Percentiles rank a stretch among this genome's conserved stretches.
These are phyloP conservation scores for Pentamera pediparva DNA, from an alignment of 53 echinoderm and acorn worm genomes.

Conservation along the genomic window DNA sequence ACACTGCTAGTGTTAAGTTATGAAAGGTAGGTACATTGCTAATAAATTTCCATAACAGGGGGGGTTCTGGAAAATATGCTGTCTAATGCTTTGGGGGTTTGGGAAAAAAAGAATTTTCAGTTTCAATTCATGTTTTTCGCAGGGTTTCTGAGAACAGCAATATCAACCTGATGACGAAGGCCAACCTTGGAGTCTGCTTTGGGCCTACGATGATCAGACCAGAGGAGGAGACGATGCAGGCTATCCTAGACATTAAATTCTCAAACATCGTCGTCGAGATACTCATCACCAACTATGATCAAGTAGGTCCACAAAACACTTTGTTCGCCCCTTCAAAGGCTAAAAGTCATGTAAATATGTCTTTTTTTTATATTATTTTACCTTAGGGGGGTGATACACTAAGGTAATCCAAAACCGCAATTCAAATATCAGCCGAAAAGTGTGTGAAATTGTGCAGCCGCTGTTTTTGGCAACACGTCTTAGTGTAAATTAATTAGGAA, in stretches of 20 bases:
- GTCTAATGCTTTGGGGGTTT: background rate
- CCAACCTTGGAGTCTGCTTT: constrained; percentile 95
- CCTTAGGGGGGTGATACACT: no score
- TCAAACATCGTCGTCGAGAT: constrained; percentile 97
- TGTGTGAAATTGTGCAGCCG: no score
- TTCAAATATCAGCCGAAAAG: no score
- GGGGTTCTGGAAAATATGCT: background rate
- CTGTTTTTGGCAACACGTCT: no score
- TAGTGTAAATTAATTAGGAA: no score
- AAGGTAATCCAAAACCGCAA: no score
- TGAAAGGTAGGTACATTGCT: background rate
- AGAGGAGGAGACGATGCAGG: constrained; percentile 96
- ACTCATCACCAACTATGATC: constrained; percentile 76
- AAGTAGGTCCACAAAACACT: constrained; percentile 34
- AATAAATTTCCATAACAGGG: background rate
- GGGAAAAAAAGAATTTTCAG: background rate
- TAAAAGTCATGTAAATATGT: no score
- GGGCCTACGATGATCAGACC: constrained; percentile 96
- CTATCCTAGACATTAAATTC: constrained; percentile 99
- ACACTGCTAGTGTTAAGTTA: no score
- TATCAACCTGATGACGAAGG: constrained; percentile 85
- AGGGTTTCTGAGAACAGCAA: constrained; percentile 61
- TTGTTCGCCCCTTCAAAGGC: no score
- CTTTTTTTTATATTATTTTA: no score
- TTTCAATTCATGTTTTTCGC: background rate